These are phyloP conservation scores for Threskiornis aethiopicus DNA, from an alignment of 2,797 vertebrate genomes.

Conservation along the genomic window DNA sequence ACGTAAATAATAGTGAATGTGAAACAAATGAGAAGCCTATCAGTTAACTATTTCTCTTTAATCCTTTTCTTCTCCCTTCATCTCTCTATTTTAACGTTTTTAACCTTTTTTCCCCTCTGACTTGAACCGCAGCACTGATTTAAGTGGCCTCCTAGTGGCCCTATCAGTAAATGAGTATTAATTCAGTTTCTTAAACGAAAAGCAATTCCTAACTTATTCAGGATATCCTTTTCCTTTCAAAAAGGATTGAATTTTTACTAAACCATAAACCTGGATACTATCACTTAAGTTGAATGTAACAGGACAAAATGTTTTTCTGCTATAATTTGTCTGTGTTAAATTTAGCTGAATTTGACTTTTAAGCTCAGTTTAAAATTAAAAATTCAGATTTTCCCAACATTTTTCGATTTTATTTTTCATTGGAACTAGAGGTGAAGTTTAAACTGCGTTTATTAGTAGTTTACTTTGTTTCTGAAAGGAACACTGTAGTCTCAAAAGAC, in stretches of 20 bases:
- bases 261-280: not conserved
- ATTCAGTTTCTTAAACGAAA: not conserved
- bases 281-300: not conserved
- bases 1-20: rapidly evolving
- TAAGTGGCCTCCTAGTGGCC: not conserved
- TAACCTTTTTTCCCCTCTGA: not conserved
- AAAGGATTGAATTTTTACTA: not conserved
- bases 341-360: not conserved
- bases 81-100: not conserved
- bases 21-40: not conserved
- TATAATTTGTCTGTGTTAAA: not conserved
- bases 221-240: not conserved
- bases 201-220: not conserved
- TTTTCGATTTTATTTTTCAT: not conserved
- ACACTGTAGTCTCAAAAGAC: not conserved
- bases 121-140: not conserved
- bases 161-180: not conserved
- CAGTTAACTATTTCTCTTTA: not conserved
- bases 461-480: not conserved
- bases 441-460: not conserved
- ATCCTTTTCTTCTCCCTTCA: not conserved
- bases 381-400: not conserved
- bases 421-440: not conserved
- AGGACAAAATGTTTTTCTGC: not conserved
- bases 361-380: not conserved